Evolutionary conservation across 1,140 invertebrate species (phyloP).

Genomic region (Neuroterus valhalla): DNA sequence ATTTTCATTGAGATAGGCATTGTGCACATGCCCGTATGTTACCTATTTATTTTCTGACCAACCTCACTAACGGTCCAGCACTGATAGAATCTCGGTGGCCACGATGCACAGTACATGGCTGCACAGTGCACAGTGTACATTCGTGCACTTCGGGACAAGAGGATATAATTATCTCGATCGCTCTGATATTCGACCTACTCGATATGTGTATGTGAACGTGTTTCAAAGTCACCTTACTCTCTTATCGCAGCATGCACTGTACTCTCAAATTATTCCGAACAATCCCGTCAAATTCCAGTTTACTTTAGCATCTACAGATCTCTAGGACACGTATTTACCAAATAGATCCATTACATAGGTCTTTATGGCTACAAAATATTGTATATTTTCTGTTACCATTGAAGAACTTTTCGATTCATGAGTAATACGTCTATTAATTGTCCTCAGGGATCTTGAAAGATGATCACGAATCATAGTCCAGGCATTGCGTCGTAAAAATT

Average conservation of each 20-base stretch:
- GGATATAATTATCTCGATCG: constrained; percentile 31
- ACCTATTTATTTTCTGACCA: constrained; percentile 20
- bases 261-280: constrained; percentile 25
- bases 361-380: too few relatives aligned
- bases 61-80: neutral
- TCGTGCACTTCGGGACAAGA: constrained; percentile 3
- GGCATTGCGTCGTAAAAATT: too few relatives aligned
- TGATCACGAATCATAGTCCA: too few relatives aligned
- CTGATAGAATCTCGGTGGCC: constrained; percentile 6
- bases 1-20: constrained; percentile 15
- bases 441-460: too few relatives aligned
- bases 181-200: constrained; percentile 30
- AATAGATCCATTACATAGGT: too few relatives aligned
- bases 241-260: neutral
- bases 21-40: neutral
- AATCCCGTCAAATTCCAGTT: constrained; percentile 19
- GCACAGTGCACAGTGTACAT: too few relatives aligned
- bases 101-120: neutral
- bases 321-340: neutral
- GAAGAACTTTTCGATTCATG: too few relatives aligned
- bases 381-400: too few relatives aligned
- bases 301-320: neutral
- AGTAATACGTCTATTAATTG: too few relatives aligned
- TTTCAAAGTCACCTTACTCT: constrained; percentile 26
- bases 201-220: constrained; percentile 27